These are phyloP conservation scores for Allophyes oxyacanthae DNA, from an alignment of 2,888 invertebrate genomes.

Conservation along the genomic window DNA sequence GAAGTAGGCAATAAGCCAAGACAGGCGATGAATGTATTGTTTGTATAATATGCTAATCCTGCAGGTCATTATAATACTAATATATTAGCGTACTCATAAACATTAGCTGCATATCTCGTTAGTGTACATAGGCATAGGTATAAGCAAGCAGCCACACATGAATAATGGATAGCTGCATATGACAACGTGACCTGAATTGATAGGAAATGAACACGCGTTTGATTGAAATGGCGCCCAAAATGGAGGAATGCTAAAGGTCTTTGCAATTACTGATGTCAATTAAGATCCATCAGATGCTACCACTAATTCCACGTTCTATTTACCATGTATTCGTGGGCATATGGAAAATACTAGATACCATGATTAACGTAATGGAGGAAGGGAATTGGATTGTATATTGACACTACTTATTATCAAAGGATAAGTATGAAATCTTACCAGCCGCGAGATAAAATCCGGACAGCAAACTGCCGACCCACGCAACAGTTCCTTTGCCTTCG, in stretches of 20 bases:
- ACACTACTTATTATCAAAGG: background rate
- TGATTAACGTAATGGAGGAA: conserved; percentile 3
- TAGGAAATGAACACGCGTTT: conserved; percentile 64
- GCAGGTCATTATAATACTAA: conserved; percentile 18
- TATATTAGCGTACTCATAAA: conserved; percentile 31
- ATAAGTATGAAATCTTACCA: conserved; percentile 89
- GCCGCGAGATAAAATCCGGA: conserved; percentile 98
- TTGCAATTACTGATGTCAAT: conserved; percentile 36
- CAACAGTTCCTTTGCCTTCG: conserved; percentile 95
- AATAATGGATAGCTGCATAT: conserved; percentile 62
- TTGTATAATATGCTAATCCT: conserved; percentile 20
- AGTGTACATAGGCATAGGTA: conserved; percentile 14
- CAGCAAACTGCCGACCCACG: conserved; percentile 98
- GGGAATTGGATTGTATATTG: too few relatives aligned
- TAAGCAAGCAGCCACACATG: conserved; percentile 39
- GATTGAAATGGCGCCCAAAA: conserved; percentile 52
- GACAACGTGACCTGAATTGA: conserved; percentile 74
- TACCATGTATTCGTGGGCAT: background rate
- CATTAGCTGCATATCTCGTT: conserved; percentile 27
- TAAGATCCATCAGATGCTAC: conserved; percentile 15
- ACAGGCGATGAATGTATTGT: conserved; percentile 29
- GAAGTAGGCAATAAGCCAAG: conserved; percentile 33
- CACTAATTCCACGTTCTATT: conserved; percentile 3
- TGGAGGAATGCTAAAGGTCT: conserved; percentile 32
- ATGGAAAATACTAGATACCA: background rate